A percentile compares a stretch with the other conserved stretches of the same genome.
Evolutionary conservation across 1,140 invertebrate species (phyloP).

Genomic region (Gerris buenoi): DNA sequence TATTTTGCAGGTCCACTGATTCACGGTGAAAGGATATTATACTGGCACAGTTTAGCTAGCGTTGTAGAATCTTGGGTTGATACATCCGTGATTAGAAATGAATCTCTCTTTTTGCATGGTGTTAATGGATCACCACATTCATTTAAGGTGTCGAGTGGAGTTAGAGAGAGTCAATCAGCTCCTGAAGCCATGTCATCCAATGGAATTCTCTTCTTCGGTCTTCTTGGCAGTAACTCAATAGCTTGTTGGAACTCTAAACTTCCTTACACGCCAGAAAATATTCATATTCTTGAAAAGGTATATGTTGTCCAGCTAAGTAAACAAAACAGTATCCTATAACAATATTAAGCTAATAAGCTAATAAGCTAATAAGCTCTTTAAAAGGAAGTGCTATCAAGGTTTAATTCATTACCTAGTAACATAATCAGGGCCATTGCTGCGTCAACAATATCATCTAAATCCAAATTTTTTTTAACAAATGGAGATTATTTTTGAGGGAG

Average conservation of each 20-base stretch:
- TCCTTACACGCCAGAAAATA: conserved; percentile 15
- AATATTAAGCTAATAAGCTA: too few species aligned
- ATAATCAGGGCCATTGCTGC: too few species aligned
- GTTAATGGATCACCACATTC: conserved; percentile 13
- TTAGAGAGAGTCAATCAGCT: conserved; percentile 24
- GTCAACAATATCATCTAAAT: too few species aligned
- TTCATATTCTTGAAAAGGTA: conserved; percentile 19
- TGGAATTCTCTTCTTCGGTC: conserved; percentile 28
- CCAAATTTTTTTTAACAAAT: too few species aligned
- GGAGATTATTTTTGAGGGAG: too few species aligned
- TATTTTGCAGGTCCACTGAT: conserved; percentile 26
- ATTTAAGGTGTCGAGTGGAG: conserved; percentile 16
- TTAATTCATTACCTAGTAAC: too few species aligned
- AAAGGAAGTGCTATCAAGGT: too few species aligned
- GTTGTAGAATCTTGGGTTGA: conserved; percentile 48
- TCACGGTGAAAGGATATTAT: conserved; percentile 41
- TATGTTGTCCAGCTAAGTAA: too few species aligned
- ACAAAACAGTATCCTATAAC: too few species aligned
- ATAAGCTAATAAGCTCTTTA: too few species aligned
- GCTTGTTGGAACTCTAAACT: conserved; percentile 28
- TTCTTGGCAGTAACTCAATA: conserved; percentile 25
- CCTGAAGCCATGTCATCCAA: conserved; percentile 26
- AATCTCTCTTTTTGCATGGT: conserved; percentile 18
- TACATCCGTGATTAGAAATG: conserved; percentile 37
- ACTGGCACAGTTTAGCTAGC: conserved; percentile 58